These are phyloP conservation scores for Tineola bisselliella DNA, from an alignment of 2,888 invertebrate species.

Conservation along the genomic window DNA sequence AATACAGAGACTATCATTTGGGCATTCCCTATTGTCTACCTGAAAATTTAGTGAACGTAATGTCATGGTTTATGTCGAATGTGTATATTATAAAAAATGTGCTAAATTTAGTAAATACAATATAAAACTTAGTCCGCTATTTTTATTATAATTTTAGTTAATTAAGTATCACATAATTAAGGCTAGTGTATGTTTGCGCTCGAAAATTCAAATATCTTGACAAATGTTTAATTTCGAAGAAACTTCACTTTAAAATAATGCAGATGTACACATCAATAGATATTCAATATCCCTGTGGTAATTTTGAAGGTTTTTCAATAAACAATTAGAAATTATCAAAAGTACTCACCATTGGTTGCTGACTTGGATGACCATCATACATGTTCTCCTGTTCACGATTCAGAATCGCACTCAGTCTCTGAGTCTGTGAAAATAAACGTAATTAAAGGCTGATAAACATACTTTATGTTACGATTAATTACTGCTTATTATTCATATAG, in stretches of 20 bases:
- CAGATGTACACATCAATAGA: not conserved
- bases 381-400: constrained; percentile 77
- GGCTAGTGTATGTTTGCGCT: not conserved
- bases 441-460: too few relatives aligned
- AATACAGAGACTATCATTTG: too few relatives aligned
- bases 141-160: too few relatives aligned
- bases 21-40: too few relatives aligned
- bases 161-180: not conserved
- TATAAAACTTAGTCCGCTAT: too few relatives aligned
- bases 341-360: constrained; percentile 58
- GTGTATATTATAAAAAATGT: too few relatives aligned
- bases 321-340: constrained; percentile 13
- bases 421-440: constrained; percentile 66
- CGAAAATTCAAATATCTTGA: not conserved
- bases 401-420: constrained; percentile 71
- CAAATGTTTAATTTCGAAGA: not conserved
- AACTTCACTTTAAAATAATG: not conserved
- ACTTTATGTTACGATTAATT: too few relatives aligned
- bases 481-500: too few relatives aligned
- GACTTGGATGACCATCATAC: constrained; percentile 41
- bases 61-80: too few relatives aligned
- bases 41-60: too few relatives aligned
- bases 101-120: too few relatives aligned
- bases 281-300: not conserved
- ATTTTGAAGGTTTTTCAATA: not conserved